Evolutionary conservation across 2,797 vertebrate species (phyloP).

Genomic region (Falco rusticolus): DNA sequence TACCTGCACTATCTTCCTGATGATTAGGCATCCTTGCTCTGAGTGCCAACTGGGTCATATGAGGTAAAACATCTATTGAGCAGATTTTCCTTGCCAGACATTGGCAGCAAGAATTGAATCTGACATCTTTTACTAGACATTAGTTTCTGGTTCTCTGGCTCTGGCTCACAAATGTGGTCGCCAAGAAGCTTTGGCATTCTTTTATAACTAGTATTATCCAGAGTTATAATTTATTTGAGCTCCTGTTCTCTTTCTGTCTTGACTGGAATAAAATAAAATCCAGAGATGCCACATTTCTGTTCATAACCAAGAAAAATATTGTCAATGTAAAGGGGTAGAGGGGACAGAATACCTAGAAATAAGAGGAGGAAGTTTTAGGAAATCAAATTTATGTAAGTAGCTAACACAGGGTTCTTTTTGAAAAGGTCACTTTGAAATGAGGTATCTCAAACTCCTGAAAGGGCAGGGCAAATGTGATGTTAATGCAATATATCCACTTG

Average conservation of each 20-base stretch:
- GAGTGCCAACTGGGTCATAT: conserved; percentile 35
- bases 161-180: not conserved
- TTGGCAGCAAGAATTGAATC: conserved; percentile 54
- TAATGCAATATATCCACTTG: not conserved
- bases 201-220: conserved; percentile 40
- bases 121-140: conserved; percentile 66
- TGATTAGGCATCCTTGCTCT: not conserved
- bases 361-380: not conserved
- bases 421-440: conserved; percentile 19
- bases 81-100: conserved; percentile 12
- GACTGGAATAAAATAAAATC: conserved; percentile 48
- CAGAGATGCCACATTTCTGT: conserved; percentile 1
- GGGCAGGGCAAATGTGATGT: not conserved
- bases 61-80: conserved; percentile 45
- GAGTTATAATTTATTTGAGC: conserved; percentile 59
- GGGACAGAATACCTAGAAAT: not conserved
- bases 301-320: conserved; percentile 14
- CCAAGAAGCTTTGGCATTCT: conserved; percentile 57
- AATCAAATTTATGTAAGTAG: not conserved
- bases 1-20: not conserved
- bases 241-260: conserved; percentile 53
- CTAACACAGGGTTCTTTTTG: not conserved
- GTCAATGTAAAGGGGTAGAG: not conserved
- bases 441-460: not conserved
- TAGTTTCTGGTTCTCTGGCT: conserved; percentile 62